phyloP scores from a whole-genome alignment of 2,888 invertebrate genomes.

The Caradrina clavipalpis region DNA sequence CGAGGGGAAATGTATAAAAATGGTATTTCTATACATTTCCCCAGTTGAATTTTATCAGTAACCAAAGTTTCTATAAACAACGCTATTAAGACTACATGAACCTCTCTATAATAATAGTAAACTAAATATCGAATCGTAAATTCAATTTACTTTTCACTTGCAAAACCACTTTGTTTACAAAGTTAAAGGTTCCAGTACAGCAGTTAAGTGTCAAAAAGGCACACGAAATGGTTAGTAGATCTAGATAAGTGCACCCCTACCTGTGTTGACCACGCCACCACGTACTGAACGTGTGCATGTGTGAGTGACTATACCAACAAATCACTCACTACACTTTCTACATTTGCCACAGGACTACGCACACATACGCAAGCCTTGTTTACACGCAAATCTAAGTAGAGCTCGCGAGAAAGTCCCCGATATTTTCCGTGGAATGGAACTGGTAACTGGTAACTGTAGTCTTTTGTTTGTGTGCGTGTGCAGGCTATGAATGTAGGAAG shows the following conservation, averaged over 20 bases:
- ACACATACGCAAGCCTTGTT: slow-evolving; percentile 5
- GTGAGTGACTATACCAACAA: slow-evolving; percentile 44
- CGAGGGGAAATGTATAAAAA: background rate
- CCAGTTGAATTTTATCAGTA: background rate
- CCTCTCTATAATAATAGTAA: background rate
- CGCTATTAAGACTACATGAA: slow-evolving; percentile 6
- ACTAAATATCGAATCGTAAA: slow-evolving; percentile 18
- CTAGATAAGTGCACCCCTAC: slow-evolving; percentile 82
- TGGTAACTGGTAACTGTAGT: background rate
- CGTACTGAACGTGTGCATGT: slow-evolving; percentile 49
- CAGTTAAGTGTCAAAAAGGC: slow-evolving; percentile 85
- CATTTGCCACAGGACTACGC: slow-evolving; percentile 6
- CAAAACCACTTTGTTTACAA: slow-evolving; percentile 56
- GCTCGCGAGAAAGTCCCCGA: background rate
- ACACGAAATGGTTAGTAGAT: slow-evolving; percentile 85
- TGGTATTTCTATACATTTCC: background rate
- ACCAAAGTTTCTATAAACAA: background rate
- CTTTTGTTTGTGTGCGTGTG: slow-evolving; percentile 28
- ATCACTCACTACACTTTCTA: background rate
- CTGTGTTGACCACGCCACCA: slow-evolving; percentile 70
- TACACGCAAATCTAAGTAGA: background rate
- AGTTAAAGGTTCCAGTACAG: slow-evolving; percentile 63
- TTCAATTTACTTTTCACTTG: slow-evolving; percentile 46
- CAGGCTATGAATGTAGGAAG: background rate
- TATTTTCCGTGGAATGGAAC: background rate